Percentiles rank a stretch among this genome's conserved stretches.
Evolutionary conservation across 2,888 invertebrate genomes (phyloP).

Genomic region (Parnassius orleans): DNA sequence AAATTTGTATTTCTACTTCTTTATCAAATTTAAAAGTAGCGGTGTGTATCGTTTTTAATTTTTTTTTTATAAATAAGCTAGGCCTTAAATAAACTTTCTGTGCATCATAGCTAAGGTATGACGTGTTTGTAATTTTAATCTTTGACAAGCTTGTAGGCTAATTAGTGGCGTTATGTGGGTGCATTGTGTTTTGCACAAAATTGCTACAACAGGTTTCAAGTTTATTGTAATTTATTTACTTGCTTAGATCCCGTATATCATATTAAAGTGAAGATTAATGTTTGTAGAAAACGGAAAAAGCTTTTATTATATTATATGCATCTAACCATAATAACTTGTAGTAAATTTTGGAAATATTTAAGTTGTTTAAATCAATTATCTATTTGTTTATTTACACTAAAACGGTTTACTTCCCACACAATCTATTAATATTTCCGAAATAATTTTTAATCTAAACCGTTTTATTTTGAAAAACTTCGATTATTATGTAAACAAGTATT

Average conservation of each 20-base stretch:
- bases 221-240: slow-evolving; percentile 31
- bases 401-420: not conserved
- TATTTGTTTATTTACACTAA: not conserved
- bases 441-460: too few species aligned
- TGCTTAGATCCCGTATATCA: slow-evolving; percentile 25
- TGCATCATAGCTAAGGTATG: slow-evolving; percentile 17
- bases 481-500: too few species aligned
- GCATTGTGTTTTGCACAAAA: slow-evolving; percentile 26
- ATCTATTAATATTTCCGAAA: too few species aligned
- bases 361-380: not conserved
- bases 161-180: slow-evolving; percentile 27
- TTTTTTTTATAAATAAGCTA: too few species aligned
- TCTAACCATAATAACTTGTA: not conserved
- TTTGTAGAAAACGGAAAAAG: not conserved
- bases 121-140: slow-evolving; percentile 24
- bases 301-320: not conserved
- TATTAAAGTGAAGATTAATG: not conserved
- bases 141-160: slow-evolving; percentile 16
- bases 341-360: not conserved
- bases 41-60: too few species aligned
- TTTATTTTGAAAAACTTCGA: too few species aligned
- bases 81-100: slow-evolving; percentile 15
- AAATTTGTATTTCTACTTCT: too few species aligned
- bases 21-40: too few species aligned
- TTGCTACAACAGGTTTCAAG: slow-evolving; percentile 26